Evolutionary conservation across 2,113 vertebrate species (phyloP).

Genomic region (Misgurnus anguillicaudatus): DNA sequence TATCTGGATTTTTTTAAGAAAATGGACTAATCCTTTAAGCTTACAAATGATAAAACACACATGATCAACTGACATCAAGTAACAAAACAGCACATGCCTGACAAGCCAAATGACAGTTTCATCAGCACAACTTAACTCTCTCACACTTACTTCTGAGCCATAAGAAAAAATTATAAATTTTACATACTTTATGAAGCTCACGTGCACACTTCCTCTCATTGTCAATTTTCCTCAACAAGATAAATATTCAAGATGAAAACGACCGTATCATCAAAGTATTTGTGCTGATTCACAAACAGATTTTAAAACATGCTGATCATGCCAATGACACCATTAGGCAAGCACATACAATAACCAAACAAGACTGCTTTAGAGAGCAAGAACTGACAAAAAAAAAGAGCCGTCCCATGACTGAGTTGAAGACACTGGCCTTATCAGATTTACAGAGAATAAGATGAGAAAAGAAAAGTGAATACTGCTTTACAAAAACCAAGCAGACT

Average conservation of each 20-base stretch:
- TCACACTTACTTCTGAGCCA: no score
- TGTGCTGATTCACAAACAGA: conserved; percentile 19
- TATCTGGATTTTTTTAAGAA: no score
- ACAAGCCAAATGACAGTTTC: neutral
- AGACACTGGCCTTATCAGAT: conserved; percentile 58
- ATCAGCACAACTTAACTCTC: neutral
- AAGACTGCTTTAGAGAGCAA: neutral
- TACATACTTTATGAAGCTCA: neutral
- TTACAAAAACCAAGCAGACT: conserved; percentile 61
- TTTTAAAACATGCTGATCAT: conserved; percentile 7
- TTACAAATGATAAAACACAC: no score
- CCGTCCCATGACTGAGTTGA: conserved; percentile 62
- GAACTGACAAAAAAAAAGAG: conserved; percentile 35
- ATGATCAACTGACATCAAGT: neutral
- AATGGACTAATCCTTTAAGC: no score
- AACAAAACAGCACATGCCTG: neutral
- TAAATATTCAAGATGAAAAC: neutral
- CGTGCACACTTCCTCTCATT: neutral
- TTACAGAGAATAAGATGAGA: conserved; percentile 65
- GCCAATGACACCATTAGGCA: conserved; percentile 34
- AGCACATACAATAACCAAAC: conserved; percentile 31
- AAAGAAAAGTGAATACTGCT: conserved; percentile 60
- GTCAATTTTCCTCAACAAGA: neutral
- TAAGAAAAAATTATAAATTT: neutral
- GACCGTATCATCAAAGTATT: neutral